Evolutionary conservation across 2,113 vertebrate genomes (phyloP), one percentile per base, ranked within the genome.

Genomic region (Coturnix japonica): DNA sequence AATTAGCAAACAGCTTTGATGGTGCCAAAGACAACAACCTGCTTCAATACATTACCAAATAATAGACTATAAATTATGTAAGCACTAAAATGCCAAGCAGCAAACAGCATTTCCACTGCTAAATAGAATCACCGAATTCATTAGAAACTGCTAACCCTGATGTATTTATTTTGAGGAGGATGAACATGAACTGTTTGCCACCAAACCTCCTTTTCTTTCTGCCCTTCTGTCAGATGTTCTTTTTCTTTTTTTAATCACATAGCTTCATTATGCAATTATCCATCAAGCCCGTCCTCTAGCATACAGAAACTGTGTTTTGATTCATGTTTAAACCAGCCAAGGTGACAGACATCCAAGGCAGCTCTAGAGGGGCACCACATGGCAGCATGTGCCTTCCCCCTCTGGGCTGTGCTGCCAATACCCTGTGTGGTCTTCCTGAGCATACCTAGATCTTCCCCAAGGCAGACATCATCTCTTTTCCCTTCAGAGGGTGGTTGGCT

Each of bases 11-110:
- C 87, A 91, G 81, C 80, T 95, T 90, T 93, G 89, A 94, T 87
- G 83, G 82, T 89, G 93, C 77, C 89, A 93, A 90, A 84, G 94
- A 96, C 95, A 96, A 88, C 85, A 84, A 90, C 89, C 81, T 86
- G 76, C 76, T 90, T 73, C 94, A 89, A 87, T 94, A 80, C 74
- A 83, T 96, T 91, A 93, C 93, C 86, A 94, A 93, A 96, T 95
- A 95, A 91, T 95, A 93, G 94, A 70, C 70, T 73, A 83, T 92
- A 94, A 96, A 95, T 93, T 92, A 96, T 96, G 84, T 92, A 95
- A 94, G 89, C 60, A 39, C 84, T 85, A 64, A 96, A 96, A 96
- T 95, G 90, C 87, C 95, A 97, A 91, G 56, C 84, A 82, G 92
- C 49, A 81, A 93, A 60, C 73, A 96, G 53, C 66, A 84, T 92